These are phyloP conservation scores for Lutjanus erythropterus DNA, from an alignment of 2,113 vertebrate species.

Conservation along the genomic window DNA sequence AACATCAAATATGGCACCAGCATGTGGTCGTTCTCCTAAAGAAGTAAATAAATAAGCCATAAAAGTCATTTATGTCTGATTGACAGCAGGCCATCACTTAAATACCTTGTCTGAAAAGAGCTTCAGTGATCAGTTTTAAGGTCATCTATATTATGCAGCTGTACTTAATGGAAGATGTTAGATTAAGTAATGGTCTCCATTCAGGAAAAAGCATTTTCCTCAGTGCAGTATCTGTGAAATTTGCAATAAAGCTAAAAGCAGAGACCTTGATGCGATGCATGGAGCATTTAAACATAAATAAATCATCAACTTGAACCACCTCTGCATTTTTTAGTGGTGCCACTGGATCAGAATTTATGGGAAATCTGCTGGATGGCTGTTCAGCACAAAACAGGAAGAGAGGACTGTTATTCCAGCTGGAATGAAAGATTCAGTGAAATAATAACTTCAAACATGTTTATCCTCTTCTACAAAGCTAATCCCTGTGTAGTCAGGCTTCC, in stretches of 20 bases:
- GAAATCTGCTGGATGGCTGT: conserved; percentile 33
- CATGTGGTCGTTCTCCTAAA: not conserved
- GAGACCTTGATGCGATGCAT: not conserved
- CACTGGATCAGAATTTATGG: conserved; percentile 26
- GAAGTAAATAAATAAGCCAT: not conserved
- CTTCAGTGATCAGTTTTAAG: not conserved
- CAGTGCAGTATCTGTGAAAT: conserved; percentile 5
- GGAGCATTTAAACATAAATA: conserved; percentile 56
- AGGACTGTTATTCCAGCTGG: conserved; percentile 45
- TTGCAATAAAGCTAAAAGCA: conserved; percentile 5
- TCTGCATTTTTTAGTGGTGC: conserved; percentile 9
- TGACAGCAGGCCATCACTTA: not conserved
- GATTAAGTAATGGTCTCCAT: not conserved
- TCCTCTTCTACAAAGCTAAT: not conserved
- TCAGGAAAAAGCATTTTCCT: conserved; percentile 8
- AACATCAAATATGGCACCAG: not conserved
- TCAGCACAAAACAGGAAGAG: conserved; percentile 15
- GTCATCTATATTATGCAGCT: not conserved
- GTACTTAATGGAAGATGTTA: not conserved
- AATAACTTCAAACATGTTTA: conserved; percentile 13
- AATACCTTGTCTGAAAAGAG: not conserved
- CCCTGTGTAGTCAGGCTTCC: not conserved
- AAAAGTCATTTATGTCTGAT: not conserved
- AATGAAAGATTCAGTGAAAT: conserved; percentile 12
- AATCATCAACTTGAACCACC: conserved; percentile 23